phyloP scores from a whole-genome alignment of 2,888 invertebrate species.

The Dysmachus trigonus region DNA sequence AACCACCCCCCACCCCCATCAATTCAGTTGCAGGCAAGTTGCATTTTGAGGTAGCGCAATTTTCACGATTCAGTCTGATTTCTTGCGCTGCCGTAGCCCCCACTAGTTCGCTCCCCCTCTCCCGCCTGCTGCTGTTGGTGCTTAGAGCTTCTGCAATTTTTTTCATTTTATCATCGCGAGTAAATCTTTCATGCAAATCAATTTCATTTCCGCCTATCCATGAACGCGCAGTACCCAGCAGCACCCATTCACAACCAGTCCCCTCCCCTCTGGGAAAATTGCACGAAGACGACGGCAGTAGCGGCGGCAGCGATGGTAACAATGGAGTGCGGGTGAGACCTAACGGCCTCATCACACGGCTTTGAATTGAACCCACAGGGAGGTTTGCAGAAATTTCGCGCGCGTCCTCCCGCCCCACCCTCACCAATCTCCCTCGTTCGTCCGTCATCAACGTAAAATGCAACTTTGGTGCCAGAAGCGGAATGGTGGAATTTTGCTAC shows the following conservation, averaged over 20 bases:
- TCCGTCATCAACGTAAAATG: not conserved
- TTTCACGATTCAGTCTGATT: not conserved
- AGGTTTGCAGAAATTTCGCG: not conserved
- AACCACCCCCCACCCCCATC: not conserved
- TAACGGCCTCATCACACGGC: not conserved
- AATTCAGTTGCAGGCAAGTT: not conserved
- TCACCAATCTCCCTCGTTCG: not conserved
- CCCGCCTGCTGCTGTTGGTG: not conserved
- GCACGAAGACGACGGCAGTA: not conserved
- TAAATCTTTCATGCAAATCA: conserved; percentile 39
- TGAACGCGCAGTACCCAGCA: conserved; percentile 8
- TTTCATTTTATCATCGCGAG: conserved; percentile 9
- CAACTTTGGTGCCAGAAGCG: not conserved
- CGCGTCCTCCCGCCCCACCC: not conserved
- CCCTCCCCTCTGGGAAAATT: not conserved
- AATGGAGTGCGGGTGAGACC: not conserved
- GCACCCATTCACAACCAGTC: not conserved
- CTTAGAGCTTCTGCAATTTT: not conserved
- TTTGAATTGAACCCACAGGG: not conserved
- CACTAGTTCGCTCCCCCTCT: not conserved
- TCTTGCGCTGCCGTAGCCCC: not conserved
- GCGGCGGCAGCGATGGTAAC: not conserved
- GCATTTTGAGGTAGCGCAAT: not conserved
- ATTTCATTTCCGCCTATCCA: conserved; percentile 38
- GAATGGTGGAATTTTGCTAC: not conserved